phyloP scores from a whole-genome alignment of 2,888 invertebrate genomes.

The Melitaea athalia region DNA sequence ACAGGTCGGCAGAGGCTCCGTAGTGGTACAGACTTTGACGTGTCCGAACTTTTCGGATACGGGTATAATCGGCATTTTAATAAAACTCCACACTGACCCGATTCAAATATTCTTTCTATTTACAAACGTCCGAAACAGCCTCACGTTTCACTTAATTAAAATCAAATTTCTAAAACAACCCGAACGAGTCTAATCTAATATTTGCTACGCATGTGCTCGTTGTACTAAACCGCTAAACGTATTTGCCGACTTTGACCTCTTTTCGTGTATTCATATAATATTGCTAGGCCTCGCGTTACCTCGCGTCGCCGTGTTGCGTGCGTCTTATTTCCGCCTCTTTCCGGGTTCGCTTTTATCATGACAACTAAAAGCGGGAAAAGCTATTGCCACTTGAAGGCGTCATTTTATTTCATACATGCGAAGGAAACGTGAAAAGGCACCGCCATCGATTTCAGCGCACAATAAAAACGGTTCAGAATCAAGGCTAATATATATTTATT shows the following conservation, averaged over 20 bases:
- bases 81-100: neutral
- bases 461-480: neutral
- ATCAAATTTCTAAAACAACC: neutral
- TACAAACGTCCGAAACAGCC: neutral
- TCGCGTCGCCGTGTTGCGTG: neutral
- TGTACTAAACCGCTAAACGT: neutral
- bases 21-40: no score
- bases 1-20: neutral
- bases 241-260: slow-evolving; percentile 5
- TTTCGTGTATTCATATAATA: neutral
- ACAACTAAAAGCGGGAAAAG: slow-evolving; percentile 13
- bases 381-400: slow-evolving; percentile 5
- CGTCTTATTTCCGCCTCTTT: neutral
- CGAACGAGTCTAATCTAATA: slow-evolving; percentile 1
- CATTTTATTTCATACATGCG: slow-evolving; percentile 3
- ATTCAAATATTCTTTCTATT: neutral
- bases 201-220: neutral
- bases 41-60: neutral
- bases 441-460: neutral
- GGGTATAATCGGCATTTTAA: neutral
- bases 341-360: slow-evolving; percentile 9
- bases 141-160: neutral
- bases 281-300: neutral
- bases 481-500: neutral
- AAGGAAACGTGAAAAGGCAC: slow-evolving; percentile 3